phyloP scores from a whole-genome alignment of 2,797 vertebrate genomes.

The Myripristis murdjan region DNA sequence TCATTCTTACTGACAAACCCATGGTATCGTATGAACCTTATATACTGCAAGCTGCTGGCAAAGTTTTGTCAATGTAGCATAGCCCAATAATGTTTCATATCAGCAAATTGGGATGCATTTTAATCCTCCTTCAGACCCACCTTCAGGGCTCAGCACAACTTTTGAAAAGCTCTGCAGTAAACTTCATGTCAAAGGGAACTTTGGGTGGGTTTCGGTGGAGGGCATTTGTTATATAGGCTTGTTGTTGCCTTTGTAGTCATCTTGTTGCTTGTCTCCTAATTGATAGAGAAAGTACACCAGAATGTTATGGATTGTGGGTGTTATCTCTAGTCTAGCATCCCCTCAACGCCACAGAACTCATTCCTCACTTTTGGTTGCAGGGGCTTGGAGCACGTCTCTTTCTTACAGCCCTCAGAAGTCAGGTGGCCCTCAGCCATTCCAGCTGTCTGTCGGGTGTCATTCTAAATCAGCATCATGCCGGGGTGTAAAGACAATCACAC shows the following conservation, averaged over 20 bases:
- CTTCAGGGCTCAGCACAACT: constrained; percentile 48
- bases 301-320: constrained; percentile 68
- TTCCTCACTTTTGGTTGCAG: constrained; percentile 64
- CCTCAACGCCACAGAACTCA: constrained; percentile 46
- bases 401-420: constrained; percentile 72
- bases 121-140: constrained; percentile 29
- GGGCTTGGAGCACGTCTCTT: constrained; percentile 62
- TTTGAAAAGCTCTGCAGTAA: constrained; percentile 56
- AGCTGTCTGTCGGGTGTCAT: constrained; percentile 85
- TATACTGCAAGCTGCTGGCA: constrained; percentile 7
- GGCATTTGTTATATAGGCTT: constrained; percentile 49
- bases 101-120: constrained; percentile 24
- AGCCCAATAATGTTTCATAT: constrained; percentile 8
- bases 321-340: constrained; percentile 69
- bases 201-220: constrained; percentile 19
- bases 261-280: constrained; percentile 61
- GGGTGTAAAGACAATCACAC: constrained; percentile 73
- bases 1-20: constrained; percentile 7
- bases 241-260: constrained; percentile 58
- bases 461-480: constrained; percentile 73
- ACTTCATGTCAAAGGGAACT: constrained; percentile 50
- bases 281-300: constrained; percentile 62
- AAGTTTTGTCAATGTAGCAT: constrained; percentile 35
- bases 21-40: constrained; percentile 8
- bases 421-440: constrained; percentile 82